Percentiles rank a stretch among this genome's conserved stretches.
These are phyloP conservation scores for Zoanthus sociatus DNA, from an alignment of 92 coral and sea anemone species.

Conservation along the genomic window DNA sequence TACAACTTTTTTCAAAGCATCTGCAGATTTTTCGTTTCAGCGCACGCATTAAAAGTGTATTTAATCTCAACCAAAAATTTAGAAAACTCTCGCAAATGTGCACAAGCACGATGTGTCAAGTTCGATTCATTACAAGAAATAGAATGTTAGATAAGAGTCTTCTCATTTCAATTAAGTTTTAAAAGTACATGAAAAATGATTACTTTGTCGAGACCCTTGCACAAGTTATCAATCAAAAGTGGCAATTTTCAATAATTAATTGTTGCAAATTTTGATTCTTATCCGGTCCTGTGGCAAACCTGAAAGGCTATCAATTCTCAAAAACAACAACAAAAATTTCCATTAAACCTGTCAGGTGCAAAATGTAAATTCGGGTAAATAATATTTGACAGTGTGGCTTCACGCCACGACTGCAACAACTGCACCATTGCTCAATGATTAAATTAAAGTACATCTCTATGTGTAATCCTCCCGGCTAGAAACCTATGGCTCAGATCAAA, in stretches of 20 bases:
- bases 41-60: no score
- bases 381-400: background rate
- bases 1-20: no score
- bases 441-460: background rate
- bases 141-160: background rate
- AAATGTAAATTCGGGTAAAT: background rate
- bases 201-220: background rate
- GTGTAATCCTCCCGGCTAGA: background rate
- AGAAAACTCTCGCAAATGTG: no score
- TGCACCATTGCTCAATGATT: background rate
- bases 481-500: background rate
- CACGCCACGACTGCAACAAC: background rate
- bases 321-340: background rate
- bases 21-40: no score
- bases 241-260: background rate
- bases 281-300: background rate
- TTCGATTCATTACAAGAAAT: no score
- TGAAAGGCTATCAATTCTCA: background rate
- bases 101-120: no score
- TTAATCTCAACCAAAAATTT: no score
- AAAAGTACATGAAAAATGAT: constrained; percentile 4
- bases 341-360: background rate
- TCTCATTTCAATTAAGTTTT: background rate
- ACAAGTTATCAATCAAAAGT: background rate
- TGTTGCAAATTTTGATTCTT: background rate